Evolutionary conservation across 1,140 invertebrate species (phyloP).

Genomic region (Coenobita brevimanus): DNA sequence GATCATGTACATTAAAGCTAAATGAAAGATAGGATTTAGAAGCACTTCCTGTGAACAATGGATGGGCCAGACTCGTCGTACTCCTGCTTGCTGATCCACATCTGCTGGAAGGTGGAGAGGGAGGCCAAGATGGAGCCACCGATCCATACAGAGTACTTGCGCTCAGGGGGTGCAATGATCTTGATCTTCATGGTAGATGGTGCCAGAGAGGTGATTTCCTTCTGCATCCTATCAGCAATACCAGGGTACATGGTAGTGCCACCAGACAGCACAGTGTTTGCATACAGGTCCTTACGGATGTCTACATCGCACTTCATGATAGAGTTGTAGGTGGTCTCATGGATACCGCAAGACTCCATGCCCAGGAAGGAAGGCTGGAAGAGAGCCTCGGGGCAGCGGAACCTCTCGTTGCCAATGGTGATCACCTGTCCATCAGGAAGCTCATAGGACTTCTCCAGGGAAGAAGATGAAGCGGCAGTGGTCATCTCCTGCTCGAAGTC

Average conservation of each 20-base stretch:
- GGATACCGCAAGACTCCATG: slow-evolving; percentile 58
- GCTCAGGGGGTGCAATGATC: slow-evolving; percentile 56
- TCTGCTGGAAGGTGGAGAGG: slow-evolving; percentile 58
- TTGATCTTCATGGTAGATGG: slow-evolving; percentile 60
- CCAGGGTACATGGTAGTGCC: slow-evolving; percentile 58
- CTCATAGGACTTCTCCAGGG: slow-evolving; percentile 52
- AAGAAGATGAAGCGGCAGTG: slow-evolving; percentile 46
- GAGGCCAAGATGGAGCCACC: slow-evolving; percentile 55
- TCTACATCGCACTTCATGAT: slow-evolving; percentile 61
- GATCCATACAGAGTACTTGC: slow-evolving; percentile 60
- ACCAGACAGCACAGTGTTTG: slow-evolving; percentile 52
- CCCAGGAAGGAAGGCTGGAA: slow-evolving; percentile 58
- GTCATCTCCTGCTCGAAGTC: slow-evolving; percentile 58
- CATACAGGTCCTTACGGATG: slow-evolving; percentile 59
- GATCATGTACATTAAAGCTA: slow-evolving; percentile 58
- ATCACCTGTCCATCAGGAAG: slow-evolving; percentile 56
- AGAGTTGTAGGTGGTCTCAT: slow-evolving; percentile 56
- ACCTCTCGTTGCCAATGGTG: slow-evolving; percentile 56
- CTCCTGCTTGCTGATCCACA: slow-evolving; percentile 61
- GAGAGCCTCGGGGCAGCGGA: slow-evolving; percentile 53
- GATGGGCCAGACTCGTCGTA: slow-evolving; percentile 53
- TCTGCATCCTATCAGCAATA: slow-evolving; percentile 60
- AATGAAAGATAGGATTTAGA: slow-evolving; percentile 54
- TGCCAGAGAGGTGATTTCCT: slow-evolving; percentile 51
- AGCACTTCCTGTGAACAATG: slow-evolving; percentile 59